Conservation (phyloP, 2,888 invertebrate species). For the Desoria tigrina region DNA sequence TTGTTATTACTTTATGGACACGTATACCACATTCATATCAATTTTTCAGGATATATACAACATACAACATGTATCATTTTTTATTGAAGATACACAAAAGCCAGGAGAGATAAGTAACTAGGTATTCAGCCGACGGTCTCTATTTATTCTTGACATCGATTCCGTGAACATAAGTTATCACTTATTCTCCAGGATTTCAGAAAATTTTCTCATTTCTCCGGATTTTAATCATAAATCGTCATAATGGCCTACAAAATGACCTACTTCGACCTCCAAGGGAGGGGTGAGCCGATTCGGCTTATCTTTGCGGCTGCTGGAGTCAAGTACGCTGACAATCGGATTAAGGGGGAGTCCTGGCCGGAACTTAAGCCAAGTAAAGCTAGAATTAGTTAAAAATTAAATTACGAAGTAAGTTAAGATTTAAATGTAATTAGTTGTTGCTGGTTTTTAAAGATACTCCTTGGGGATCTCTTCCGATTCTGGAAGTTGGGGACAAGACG, state of each 20-base stretch:
- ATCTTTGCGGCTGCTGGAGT: conserved; percentile 42
- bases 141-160: no score
- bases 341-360: conserved; percentile 33
- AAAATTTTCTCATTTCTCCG: no score
- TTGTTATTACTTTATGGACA: no score
- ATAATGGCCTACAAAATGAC: conserved; percentile 36
- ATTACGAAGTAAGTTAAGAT: neutral
- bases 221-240: neutral
- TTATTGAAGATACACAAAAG: no score
- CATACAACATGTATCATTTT: no score
- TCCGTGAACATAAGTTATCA: no score
- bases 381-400: no score
- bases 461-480: conserved; percentile 51
- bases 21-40: no score
- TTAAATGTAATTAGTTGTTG: neutral
- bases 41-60: no score
- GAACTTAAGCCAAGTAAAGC: conserved; percentile 34
- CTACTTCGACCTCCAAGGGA: conserved; percentile 36
- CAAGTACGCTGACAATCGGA: conserved; percentile 38
- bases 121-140: no score
- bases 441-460: conserved; percentile 9
- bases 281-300: conserved; percentile 41
- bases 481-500: conserved; percentile 51
- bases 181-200: no score
- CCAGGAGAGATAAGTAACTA: no score